These are phyloP conservation scores for Leiothrix lutea DNA, from an alignment of 2,113 vertebrate genomes.

Conservation along the genomic window DNA sequence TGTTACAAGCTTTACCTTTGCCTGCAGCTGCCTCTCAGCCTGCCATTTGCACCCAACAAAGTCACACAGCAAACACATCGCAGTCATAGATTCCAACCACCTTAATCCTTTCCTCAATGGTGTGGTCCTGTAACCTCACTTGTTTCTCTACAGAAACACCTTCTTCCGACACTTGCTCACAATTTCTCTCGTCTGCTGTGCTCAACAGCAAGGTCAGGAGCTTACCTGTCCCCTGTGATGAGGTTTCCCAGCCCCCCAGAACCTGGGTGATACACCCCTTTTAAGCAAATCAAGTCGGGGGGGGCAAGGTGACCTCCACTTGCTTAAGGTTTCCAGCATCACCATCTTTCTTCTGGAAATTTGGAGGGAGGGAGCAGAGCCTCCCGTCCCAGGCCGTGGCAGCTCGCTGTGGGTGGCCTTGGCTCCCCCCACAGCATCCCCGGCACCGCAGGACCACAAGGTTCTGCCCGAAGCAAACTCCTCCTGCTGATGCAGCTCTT, in stretches of 20 bases:
- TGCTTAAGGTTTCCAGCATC: neutral
- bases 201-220: neutral
- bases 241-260: neutral
- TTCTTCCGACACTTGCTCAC: neutral
- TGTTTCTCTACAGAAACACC: neutral
- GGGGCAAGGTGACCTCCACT: neutral
- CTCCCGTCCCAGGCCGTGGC: accelerated
- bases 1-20: neutral
- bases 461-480: neutral
- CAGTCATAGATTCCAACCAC: neutral
- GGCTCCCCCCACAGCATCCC: neutral
- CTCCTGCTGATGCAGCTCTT: neutral
- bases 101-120: neutral
- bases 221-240: neutral
- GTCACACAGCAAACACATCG: neutral
- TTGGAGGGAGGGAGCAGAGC: neutral
- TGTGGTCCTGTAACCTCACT: neutral
- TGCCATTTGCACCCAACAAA: neutral
- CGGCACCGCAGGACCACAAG: accelerated
- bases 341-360: neutral
- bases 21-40: neutral
- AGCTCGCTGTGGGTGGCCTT: accelerated
- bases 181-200: neutral
- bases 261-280: neutral
- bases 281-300: neutral